Base-by-base conservation (phyloP, 2,888 invertebrate species). In the Teleogryllus oceanicus region DNA sequence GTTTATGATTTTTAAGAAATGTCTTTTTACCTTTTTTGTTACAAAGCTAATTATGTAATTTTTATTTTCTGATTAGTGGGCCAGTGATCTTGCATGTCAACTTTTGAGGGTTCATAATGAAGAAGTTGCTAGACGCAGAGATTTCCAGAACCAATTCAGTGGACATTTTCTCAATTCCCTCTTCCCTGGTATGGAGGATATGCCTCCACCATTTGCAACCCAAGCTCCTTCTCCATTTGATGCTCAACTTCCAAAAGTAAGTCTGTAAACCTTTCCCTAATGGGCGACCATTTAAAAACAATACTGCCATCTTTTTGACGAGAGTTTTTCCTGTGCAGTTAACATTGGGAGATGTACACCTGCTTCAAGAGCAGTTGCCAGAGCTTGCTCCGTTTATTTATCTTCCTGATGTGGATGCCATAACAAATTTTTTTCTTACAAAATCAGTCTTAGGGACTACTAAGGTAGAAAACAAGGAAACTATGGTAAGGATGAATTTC, bases 171-270 rank as follows among this genome's bases (percentile, higher is more conserved):
- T 82, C 51, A 81, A 80, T 76, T 74, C 92, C 16, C 88, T 99
- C 75, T 99, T 99, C 87, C 95, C 96, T 1, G 98, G 98, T 0
- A 91, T 98, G 89, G 93, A 94, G 79, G 98, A 98, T 85, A 88
- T 93, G 82, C 95, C 96, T 2, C 93, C 94, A 3, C 89, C 92
- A 0, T 98, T 94, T 86, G 96, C 95, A 78, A 95, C 94, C 5
- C 92, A 93, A 85, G 91, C 93, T 80, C 95, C 95, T 0, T 88
- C 92, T 0, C 88, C 90, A n/a, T 96, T 95, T 85, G 96, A 96
- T 86, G 89, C 90, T 21, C 89, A 89, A 75, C 87, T 95, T 82
- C 94, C 94, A 21, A 78, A 78, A 79, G 81, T 81, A 81, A 24
- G 50, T 49, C 8, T 24, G 8, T 49, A 8, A 16, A 24, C 21